Evolutionary conservation across 35 echinoderm and acorn worm genomes (phyloP).

Genomic region (Lytechinus variegatus): DNA sequence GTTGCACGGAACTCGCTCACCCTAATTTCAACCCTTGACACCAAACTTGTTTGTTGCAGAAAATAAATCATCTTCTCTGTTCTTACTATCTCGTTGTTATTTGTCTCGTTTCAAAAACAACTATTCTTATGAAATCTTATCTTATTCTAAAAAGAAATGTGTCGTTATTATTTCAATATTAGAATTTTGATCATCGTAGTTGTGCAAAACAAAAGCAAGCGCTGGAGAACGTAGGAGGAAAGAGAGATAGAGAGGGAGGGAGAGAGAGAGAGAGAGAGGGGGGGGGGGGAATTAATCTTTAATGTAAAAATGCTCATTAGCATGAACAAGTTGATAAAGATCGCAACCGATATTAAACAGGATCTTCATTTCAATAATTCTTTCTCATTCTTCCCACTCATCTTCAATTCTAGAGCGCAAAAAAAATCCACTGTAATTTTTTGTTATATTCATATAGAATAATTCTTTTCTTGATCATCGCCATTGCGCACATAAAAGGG

Average conservation of each 20-base stretch:
- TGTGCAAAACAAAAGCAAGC: neutral
- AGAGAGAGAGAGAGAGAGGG: neutral
- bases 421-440: too few relatives aligned
- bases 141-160: too few relatives aligned
- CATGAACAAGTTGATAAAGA: too few relatives aligned
- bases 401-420: too few relatives aligned
- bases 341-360: neutral
- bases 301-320: too few relatives aligned
- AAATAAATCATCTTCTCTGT: neutral
- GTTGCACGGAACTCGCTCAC: neutral
- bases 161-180: too few relatives aligned
- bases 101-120: neutral
- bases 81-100: neutral
- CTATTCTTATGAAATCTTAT: too few relatives aligned
- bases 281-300: neutral
- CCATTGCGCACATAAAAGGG: neutral
- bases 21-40: conserved; percentile 1
- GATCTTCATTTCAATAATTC: too few relatives aligned
- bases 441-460: too few relatives aligned
- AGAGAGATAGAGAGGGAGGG: neutral
- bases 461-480: too few relatives aligned
- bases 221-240: neutral
- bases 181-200: too few relatives aligned
- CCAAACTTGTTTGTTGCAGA: neutral
- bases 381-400: too few relatives aligned